Evolutionary conservation across 2,797 vertebrate genomes (phyloP), one percentile per base, ranked within the genome.

Genomic region (Mergus octosetaceus): DNA sequence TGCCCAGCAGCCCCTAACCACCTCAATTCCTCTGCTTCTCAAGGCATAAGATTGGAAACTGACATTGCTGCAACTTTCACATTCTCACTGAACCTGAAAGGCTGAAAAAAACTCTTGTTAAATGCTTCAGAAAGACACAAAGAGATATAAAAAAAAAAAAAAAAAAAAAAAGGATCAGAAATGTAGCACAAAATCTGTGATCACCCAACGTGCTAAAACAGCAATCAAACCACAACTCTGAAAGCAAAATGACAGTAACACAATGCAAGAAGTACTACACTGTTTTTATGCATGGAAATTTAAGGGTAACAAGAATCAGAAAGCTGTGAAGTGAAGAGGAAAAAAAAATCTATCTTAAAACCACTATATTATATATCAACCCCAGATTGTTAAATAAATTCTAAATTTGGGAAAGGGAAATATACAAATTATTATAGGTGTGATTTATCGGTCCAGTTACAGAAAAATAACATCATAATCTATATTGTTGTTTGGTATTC

Each of bases 51-150:
- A 95, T 87, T 97, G 94, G 93, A 98, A 96, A 91, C 89, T 68
- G 94, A 91, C 92, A 91, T 83, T 97, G 64, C 89, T 87, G 34
- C 68, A 97, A 89, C 83, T 95, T 96, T 97, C 93, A 93, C 70
- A 95, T 97, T 80, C 41, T 96, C 91, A 90, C 65, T 96, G 95
- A 97, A 96, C 91, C 77, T 16, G 39, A 97, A 98, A 97, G 61
- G 16, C 65, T 82, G 95, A 97, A 86, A 85, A 49, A 47, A 47
- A 47, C 21, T 13, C 92, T 95, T 57, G 51, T 96, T 96, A 97
- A 97, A 95, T 90, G 60, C 16, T 79, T 73, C 66, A 79, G 74
- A 78, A 89, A 19, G 14, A 85, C 39, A 85, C 1, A 47, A 89
- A 45, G 21, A 89, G 72, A 62, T 65, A 28, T 66, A 74, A n/a